Evolutionary conservation across 1,140 invertebrate genomes (phyloP), one percentile per base, ranked within the genome.

Genomic region (Melitaea cinxia): DNA sequence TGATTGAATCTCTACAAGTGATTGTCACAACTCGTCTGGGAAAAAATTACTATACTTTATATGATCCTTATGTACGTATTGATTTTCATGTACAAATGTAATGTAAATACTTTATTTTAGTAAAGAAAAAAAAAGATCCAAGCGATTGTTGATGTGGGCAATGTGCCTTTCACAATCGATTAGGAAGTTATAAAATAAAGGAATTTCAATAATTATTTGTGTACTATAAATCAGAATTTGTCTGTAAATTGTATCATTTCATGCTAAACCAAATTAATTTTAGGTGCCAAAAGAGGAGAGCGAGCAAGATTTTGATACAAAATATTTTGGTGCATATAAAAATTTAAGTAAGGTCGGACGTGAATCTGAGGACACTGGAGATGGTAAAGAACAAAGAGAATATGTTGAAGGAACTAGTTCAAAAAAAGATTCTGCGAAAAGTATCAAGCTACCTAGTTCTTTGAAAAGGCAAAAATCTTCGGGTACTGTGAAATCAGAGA

Each of bases 1-100:
- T 95, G 71, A 93, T 95, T 23, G 93, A 95, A 68, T 92, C 92
- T 14, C 80, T 94, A 50, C 78, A 92, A 68, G 82, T 94, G 26
- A 71, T 79, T 24, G 83, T 91, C 21, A 75, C 72, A 12, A 73
- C 70, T n/a, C 74, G 68, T 26, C 72, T 83, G 1, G 80, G 87
- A 3, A 86, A 82, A 67, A 86, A 78, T 17, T 84, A 79, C 45
- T 94, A 93, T 52, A 78, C 85, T 19, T 66, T 93, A 1, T 92
- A 92, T 60, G 81, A 92, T 70, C 79, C 89, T 35, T 88, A 83
- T 63, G 86, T 88, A 78, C 61, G 81, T 78, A 65, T 50, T 7
- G 6, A 4, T 26, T 4, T 26, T 26, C 24, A 26, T n/a, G n/a
- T n/a, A n/a, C n/a, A n/a, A n/a, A n/a, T n/a, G n/a, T n/a, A n/a